Conservation (phyloP, 2,797 vertebrate genomes). For the Staurois parvus region DNA sequence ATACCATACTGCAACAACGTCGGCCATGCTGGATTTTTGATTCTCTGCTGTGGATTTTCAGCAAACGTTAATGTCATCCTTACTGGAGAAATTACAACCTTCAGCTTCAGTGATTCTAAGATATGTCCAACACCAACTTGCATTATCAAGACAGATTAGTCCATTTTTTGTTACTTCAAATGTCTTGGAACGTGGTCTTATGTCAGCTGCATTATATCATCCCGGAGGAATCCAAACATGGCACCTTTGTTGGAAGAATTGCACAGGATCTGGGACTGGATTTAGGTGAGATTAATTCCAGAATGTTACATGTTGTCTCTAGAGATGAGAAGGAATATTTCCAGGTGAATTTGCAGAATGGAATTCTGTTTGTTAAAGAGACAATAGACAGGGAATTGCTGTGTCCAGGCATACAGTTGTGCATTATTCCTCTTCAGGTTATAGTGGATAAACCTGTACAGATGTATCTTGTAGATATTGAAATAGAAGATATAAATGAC, state of each 20-base stretch:
- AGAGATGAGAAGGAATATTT: too few relatives aligned
- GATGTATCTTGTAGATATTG: too few relatives aligned
- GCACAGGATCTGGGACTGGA: constrained; percentile 74
- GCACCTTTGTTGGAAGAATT: constrained; percentile 74
- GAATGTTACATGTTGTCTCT: too few relatives aligned
- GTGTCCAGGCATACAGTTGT: too few relatives aligned
- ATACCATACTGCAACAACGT: not conserved
- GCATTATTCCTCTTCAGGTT: too few relatives aligned
- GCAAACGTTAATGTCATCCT: not conserved
- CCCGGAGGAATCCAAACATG: constrained; percentile 71
- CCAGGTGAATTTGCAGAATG: too few relatives aligned
- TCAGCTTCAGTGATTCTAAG: constrained; percentile 5
- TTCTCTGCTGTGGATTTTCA: not conserved
- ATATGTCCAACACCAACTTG: not conserved
- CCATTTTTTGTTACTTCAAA: constrained; percentile 44
- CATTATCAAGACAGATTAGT: not conserved
- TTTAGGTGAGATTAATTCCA: constrained; percentile 70
- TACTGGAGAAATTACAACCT: constrained; percentile 57
- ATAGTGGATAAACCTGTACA: too few relatives aligned
- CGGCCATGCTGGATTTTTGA: not conserved
- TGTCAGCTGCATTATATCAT: constrained; percentile 76
- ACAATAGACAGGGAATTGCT: too few relatives aligned
- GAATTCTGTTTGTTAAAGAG: too few relatives aligned
- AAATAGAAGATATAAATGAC: too few relatives aligned
- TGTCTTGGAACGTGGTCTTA: constrained; percentile 53